These are phyloP conservation scores for Aphodius granarius DNA, from an alignment of 2,888 invertebrate genomes.

Conservation along the genomic window DNA sequence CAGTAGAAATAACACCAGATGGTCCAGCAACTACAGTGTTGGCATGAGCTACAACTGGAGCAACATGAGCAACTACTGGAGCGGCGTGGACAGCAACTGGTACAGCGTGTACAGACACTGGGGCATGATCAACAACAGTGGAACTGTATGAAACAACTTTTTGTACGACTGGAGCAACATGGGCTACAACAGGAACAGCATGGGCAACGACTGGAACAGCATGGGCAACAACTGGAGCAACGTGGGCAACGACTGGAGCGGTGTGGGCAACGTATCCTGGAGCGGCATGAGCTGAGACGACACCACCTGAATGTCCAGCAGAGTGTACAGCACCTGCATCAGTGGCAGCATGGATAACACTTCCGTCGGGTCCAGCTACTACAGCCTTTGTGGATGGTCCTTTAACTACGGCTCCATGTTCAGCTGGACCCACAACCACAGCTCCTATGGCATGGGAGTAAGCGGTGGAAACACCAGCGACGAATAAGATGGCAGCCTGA, in stretches of 20 bases:
- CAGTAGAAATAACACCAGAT: conserved; percentile 24
- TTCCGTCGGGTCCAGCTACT: conserved; percentile 48
- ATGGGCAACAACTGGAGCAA: conserved; percentile 18
- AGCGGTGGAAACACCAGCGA: conserved; percentile 39
- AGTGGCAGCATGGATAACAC: conserved; percentile 52
- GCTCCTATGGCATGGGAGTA: conserved; percentile 42
- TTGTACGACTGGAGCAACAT: conserved; percentile 19
- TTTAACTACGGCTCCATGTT: conserved; percentile 42
- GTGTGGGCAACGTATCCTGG: conserved; percentile 1
- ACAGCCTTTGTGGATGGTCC: conserved; percentile 44
- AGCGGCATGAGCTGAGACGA: conserved; percentile 3
- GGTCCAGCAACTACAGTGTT: conserved; percentile 30
- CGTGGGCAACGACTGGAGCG: conserved; percentile 9
- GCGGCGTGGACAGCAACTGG: neutral
- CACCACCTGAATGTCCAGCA: conserved; percentile 15
- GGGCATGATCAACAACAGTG: neutral
- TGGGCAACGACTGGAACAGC: conserved; percentile 14
- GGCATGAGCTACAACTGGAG: conserved; percentile 17
- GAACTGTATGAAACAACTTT: conserved; percentile 6
- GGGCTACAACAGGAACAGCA: neutral
- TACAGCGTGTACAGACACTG: conserved; percentile 9
- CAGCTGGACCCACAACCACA: conserved; percentile 36
- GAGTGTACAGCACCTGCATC: conserved; percentile 10
- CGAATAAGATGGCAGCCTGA: conserved; percentile 18
- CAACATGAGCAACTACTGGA: conserved; percentile 13